Conservation (phyloP, 2,797 vertebrate species). For the Coregonus sp. region DNA sequence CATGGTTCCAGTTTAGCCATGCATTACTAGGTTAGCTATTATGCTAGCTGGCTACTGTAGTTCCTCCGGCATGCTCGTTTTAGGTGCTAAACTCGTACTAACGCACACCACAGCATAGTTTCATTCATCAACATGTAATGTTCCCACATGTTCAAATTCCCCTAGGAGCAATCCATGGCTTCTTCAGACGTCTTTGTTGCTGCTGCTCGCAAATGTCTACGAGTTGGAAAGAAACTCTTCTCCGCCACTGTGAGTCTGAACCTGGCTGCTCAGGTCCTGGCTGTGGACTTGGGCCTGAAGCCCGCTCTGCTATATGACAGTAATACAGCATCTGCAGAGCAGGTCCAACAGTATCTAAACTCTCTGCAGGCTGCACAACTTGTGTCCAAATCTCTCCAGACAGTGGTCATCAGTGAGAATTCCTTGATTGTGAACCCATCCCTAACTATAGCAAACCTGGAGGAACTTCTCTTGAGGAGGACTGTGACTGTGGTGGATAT, state of each 20-base stretch:
- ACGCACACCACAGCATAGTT: too few relatives aligned
- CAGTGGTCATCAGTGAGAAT: conserved; percentile 73
- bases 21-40: too few relatives aligned
- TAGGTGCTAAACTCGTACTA: too few relatives aligned
- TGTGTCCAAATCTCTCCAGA: conserved; percentile 66
- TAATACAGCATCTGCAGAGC: conserved; percentile 67
- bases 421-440: conserved; percentile 74
- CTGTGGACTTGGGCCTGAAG: conserved; percentile 85
- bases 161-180: conserved; percentile 41
- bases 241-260: conserved; percentile 67
- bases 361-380: conserved; percentile 71
- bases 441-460: conserved; percentile 56
- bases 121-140: neutral
- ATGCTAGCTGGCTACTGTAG: too few relatives aligned
- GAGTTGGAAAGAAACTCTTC: conserved; percentile 68
- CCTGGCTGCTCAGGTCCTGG: conserved; percentile 80
- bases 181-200: conserved; percentile 58
- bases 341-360: conserved; percentile 79
- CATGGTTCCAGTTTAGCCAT: too few relatives aligned
- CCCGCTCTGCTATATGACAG: conserved; percentile 86
- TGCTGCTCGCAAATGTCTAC: conserved; percentile 66
- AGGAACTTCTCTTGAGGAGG: conserved; percentile 50
- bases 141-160: too few relatives aligned
- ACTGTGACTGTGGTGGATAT: conserved; percentile 73
- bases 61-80: neutral